phyloP scores from a whole-genome alignment of 2,797 vertebrate genomes.

The Gadopsis marmoratus region DNA sequence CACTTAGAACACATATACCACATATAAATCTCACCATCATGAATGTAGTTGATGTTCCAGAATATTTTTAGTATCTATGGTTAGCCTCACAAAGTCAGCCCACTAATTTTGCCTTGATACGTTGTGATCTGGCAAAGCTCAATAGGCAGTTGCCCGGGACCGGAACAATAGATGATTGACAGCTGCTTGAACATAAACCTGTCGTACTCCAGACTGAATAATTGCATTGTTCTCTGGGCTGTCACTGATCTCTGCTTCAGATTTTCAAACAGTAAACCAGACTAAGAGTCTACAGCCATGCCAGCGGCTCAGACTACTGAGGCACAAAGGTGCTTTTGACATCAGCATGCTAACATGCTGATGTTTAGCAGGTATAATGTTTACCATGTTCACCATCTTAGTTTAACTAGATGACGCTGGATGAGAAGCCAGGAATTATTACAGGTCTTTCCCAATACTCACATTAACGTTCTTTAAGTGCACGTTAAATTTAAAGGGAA shows the following conservation, averaged over 20 bases:
- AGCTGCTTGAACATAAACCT: neutral
- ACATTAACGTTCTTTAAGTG: neutral
- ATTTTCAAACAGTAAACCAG: neutral
- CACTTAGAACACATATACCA: neutral
- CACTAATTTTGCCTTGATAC: constrained; percentile 11
- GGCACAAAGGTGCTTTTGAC: neutral
- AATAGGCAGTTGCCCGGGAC: neutral
- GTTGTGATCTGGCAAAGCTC: constrained; percentile 3
- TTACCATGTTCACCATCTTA: neutral
- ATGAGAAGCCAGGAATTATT: neutral
- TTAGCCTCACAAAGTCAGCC: constrained; percentile 31
- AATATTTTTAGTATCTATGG: constrained; percentile 22
- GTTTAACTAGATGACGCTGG: neutral
- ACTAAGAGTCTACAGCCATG: too few species aligned
- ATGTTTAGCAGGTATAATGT: neutral
- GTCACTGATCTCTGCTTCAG: neutral
- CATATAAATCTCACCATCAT: neutral
- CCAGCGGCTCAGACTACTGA: too few species aligned
- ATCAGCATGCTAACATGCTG: neutral
- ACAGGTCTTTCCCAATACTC: neutral
- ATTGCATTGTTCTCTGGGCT: neutral
- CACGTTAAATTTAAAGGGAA: too few species aligned
- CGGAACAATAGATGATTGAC: neutral
- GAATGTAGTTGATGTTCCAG: constrained; percentile 7
- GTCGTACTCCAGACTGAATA: neutral